Evolutionary conservation across 2,797 vertebrate species (phyloP).

Genomic region (Aythya fuligula): DNA sequence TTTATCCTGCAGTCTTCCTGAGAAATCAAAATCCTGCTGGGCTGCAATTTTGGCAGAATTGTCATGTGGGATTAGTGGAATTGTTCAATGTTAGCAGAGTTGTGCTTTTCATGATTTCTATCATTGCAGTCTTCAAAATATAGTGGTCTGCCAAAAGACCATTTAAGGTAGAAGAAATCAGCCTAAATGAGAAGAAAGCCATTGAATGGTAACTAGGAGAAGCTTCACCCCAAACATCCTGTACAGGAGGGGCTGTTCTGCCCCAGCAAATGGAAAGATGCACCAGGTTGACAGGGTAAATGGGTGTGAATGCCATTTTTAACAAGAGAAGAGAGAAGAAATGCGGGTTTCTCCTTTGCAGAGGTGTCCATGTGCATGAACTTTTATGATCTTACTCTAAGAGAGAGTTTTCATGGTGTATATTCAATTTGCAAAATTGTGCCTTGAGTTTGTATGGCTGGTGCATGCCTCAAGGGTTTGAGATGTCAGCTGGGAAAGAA

Average conservation of each 20-base stretch:
- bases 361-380: background rate
- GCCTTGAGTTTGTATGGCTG: background rate
- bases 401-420: background rate
- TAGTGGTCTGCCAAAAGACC: background rate
- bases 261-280: fast-evolving
- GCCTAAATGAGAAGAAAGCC: background rate
- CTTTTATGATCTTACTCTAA: background rate
- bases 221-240: background rate
- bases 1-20: background rate
- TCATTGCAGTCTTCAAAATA: background rate
- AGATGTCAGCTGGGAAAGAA: background rate
- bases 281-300: fast-evolving
- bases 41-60: background rate
- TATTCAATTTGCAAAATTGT: background rate
- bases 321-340: background rate
- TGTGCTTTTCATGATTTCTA: background rate
- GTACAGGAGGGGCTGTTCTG: background rate
- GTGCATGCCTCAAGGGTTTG: fast-evolving
- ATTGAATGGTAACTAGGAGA: fast-evolving
- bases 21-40: background rate
- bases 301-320: background rate
- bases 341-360: background rate
- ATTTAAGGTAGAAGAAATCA: background rate
- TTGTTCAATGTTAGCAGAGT: background rate
- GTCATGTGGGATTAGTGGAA: background rate